Conservation (phyloP, 2,888 invertebrate genomes). For the Schrankia costaestrigalis region DNA sequence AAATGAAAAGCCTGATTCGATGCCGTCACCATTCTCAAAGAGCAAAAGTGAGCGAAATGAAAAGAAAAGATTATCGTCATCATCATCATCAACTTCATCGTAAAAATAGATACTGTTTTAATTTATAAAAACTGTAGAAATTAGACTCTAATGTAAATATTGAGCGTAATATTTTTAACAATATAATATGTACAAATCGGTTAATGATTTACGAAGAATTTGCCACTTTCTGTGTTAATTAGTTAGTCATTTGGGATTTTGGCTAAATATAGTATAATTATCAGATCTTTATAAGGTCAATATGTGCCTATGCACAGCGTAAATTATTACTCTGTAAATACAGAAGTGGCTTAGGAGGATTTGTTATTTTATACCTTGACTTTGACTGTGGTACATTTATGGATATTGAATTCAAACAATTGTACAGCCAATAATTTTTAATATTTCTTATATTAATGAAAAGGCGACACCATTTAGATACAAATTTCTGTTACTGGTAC, state of each 20-base stretch:
- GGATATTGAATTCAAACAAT: no score
- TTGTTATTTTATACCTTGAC: no score
- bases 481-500: no score
- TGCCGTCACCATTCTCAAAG: conserved; percentile 24
- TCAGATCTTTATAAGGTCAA: not conserved
- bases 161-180: conserved; percentile 16
- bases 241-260: no score
- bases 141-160: conserved; percentile 43
- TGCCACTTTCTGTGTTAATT: no score
- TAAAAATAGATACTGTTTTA: conserved; percentile 7
- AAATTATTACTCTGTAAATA: conserved; percentile 4
- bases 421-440: no score
- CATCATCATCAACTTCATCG: not conserved
- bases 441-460: no score
- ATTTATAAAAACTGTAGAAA: conserved; percentile 15
- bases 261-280: not conserved
- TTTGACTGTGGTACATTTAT: no score
- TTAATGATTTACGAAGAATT: conserved; percentile 2
- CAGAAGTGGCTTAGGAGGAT: not conserved
- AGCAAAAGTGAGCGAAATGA: conserved; percentile 45
- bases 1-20: conserved; percentile 35
- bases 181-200: conserved; percentile 11
- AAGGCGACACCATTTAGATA: no score
- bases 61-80: conserved; percentile 45
- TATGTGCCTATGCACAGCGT: not conserved